phyloP scores from a whole-genome alignment of 2,113 vertebrate genomes.

The Corythaeola cristata region DNA sequence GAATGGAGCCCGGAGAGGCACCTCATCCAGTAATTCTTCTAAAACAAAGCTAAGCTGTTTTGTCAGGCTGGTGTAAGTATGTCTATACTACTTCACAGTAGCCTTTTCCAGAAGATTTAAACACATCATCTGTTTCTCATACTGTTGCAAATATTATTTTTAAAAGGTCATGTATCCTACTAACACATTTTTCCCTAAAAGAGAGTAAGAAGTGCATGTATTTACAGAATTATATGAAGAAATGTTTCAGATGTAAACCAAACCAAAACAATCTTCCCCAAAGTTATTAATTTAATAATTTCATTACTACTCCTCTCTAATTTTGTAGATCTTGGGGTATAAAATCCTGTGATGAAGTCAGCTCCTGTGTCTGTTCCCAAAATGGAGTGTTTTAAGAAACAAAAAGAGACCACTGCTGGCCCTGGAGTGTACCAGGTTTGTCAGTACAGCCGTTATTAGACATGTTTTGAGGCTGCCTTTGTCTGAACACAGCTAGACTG shows the following conservation, averaged over 20 bases:
- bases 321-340: slow-evolving; percentile 72
- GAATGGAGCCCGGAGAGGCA: background rate
- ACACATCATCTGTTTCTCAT: background rate
- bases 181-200: background rate
- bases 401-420: slow-evolving; percentile 69
- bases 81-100: background rate
- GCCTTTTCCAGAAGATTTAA: background rate
- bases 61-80: background rate
- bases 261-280: background rate
- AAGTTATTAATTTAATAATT: background rate
- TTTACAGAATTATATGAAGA: background rate
- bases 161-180: background rate
- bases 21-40: background rate
- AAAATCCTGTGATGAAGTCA: slow-evolving; percentile 67
- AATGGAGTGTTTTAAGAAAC: slow-evolving; percentile 75
- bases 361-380: slow-evolving; percentile 65
- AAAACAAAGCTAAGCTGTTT: background rate
- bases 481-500: background rate
- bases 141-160: background rate
- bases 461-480: background rate
- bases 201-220: background rate
- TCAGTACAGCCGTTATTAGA: background rate
- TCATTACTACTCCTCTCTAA: background rate
- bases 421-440: slow-evolving; percentile 79
- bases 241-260: background rate